Base-by-base conservation (phyloP, 2,888 invertebrate genomes). In the Protophormia terraenovae region DNA sequence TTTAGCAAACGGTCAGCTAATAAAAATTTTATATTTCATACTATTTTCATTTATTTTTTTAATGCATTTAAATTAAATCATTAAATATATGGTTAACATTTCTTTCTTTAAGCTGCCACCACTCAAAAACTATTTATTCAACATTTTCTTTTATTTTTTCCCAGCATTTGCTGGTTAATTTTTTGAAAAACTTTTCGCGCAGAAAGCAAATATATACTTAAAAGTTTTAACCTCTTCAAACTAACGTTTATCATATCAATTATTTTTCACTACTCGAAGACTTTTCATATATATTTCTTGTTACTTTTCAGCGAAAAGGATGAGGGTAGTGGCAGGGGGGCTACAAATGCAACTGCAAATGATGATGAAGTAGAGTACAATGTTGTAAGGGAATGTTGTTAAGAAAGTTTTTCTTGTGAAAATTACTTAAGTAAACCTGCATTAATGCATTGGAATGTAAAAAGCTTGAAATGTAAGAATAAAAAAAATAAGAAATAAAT, bases 361-460 rank as follows among this genome's bases (percentile, higher is more conserved):
- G 35, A 19, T 71, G 53, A 27, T 76, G 67, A 45, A 45, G 67
- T n/a, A n/a, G n/a, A n/a, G n/a, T n/a, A n/a, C n/a, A n/a, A n/a
- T 66, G 3, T 69, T 27, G 29, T 32, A 27, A 24, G 10, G 55
- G 50, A 29, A 72, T 24, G 60, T 66, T 83, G 72, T 29, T 29
- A 41, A 69, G 22, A 71, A 72, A 75, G 45, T 84, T 84, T 78
- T 80, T 22, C 80, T 35, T 66, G 16, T 8, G 38, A 76, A 84
- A 84, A 80, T 84, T 84, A 80, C 84, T 80, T 80, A 80, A 84
- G 80, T 84, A 80, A 84, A 84, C 76, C 76, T 72, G 71, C 84
- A 80, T 71, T 80, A 80, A 84, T 69, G 64, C 75, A 80, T 66
- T 64, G 55, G 38, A 71, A 69, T 79, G 72, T 58, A 35, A 78